Evolutionary conservation across 2,888 invertebrate genomes (phyloP).

Genomic region (Drosophila greeni): DNA sequence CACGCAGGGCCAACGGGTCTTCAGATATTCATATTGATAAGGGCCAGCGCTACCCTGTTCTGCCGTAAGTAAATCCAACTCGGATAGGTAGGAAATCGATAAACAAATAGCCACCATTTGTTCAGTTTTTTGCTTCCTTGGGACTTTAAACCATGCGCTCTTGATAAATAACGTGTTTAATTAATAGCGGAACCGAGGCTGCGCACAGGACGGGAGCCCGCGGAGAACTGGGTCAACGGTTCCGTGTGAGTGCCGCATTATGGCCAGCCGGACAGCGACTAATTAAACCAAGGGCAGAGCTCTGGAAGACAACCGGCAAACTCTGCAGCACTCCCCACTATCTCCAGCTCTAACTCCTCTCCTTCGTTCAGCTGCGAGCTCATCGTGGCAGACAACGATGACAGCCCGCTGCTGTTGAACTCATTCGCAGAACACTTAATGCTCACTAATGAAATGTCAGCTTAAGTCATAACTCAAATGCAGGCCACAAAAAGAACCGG

Average conservation of each 20-base stretch:
- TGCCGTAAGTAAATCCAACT: not conserved
- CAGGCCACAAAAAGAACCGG: constrained; percentile 43
- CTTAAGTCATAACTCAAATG: constrained; percentile 77
- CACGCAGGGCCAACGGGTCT: constrained; percentile 7
- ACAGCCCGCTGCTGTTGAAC: constrained; percentile 55
- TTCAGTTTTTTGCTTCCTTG: constrained; percentile 3
- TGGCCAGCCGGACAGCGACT: constrained; percentile 47
- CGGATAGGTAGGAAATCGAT: constrained; percentile 26
- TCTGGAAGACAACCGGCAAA: constrained; percentile 6
- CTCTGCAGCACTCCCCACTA: constrained; percentile 8
- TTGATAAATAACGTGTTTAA: constrained; percentile 65
- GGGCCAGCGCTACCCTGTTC: not conserved
- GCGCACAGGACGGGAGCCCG: constrained; percentile 28
- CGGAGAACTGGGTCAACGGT: constrained; percentile 57
- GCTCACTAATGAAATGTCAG: constrained; percentile 77
- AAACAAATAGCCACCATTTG: constrained; percentile 24
- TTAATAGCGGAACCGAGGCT: constrained; percentile 45
- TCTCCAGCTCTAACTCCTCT: constrained; percentile 1
- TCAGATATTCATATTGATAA: constrained; percentile 22
- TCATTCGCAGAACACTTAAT: constrained; percentile 72
- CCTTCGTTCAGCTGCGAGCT: constrained; percentile 3
- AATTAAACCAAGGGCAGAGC: constrained; percentile 56
- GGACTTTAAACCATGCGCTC: constrained; percentile 53
- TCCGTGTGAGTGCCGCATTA: constrained; percentile 49
- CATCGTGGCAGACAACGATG: constrained; percentile 25